Percentiles rank a stretch among this genome's conserved stretches.
Conservation (phyloP, 2,113 vertebrate species). For the Thamnaconus septentrionalis region DNA sequence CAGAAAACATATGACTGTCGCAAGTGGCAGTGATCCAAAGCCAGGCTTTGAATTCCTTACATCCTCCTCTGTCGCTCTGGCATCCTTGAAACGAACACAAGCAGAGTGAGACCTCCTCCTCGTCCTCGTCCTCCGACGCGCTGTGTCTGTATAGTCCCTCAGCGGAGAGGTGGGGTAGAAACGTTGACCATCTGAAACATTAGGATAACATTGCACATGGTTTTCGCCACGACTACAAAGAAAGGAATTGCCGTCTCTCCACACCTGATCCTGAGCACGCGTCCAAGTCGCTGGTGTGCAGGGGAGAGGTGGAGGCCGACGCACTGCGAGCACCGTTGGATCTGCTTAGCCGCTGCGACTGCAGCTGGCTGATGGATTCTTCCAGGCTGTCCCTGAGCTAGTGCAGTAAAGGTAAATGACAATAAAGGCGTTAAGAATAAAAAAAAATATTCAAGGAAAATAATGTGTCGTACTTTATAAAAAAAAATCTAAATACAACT, state of each 20-base stretch:
- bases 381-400: constrained; percentile 90
- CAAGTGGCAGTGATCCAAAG: background rate
- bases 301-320: constrained; percentile 85
- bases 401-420: constrained; percentile 10
- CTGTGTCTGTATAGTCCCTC: constrained; percentile 71
- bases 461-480: background rate
- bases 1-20: constrained; percentile 3
- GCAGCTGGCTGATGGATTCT: constrained; percentile 86
- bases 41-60: constrained; percentile 62
- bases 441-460: background rate
- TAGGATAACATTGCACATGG: background rate
- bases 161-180: constrained; percentile 86
- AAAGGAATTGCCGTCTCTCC: background rate
- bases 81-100: constrained; percentile 81
- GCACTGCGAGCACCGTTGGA: constrained; percentile 73
- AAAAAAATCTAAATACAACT: no score
- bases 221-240: background rate
- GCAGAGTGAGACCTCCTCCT: constrained; percentile 80
- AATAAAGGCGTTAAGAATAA: background rate
- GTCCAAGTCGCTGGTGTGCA: constrained; percentile 87
- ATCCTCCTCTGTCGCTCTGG: constrained; percentile 64
- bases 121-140: constrained; percentile 45
- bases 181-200: constrained; percentile 72
- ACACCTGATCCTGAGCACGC: constrained; percentile 76
- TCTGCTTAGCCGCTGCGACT: constrained; percentile 75